These are phyloP conservation scores for Galbula dea DNA, from an alignment of 2,113 vertebrate species.

Conservation along the genomic window DNA sequence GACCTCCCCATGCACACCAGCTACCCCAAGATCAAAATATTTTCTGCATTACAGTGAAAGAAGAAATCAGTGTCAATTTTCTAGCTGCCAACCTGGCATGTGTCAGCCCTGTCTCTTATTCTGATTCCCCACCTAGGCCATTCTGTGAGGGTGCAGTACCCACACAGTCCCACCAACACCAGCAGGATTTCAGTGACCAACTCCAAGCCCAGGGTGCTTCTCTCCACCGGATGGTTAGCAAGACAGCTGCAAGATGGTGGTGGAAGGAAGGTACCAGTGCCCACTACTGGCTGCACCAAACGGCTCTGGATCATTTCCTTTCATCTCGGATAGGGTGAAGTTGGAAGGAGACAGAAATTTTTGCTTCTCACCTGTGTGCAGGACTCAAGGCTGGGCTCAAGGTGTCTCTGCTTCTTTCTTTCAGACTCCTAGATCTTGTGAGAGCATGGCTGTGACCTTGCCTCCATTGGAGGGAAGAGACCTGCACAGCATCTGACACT, in stretches of 20 bases:
- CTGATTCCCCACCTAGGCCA: too few relatives aligned
- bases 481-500: not conserved
- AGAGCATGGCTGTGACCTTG: not conserved
- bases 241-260: not conserved
- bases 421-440: not conserved
- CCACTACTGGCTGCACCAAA: not conserved
- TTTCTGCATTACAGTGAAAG: not conserved
- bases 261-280: not conserved
- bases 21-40: not conserved
- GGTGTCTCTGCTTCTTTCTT: not conserved
- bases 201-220: not conserved
- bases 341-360: not conserved
- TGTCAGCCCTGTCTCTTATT: not conserved
- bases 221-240: too few relatives aligned
- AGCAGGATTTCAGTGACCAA: not conserved
- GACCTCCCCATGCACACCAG: rapidly evolving
- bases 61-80: not conserved
- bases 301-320: not conserved
- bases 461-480: not conserved
- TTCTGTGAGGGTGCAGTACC: not conserved
- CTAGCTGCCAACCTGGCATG: not conserved
- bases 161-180: not conserved
- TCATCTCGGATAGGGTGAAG: not conserved
- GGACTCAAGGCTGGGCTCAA: not conserved
- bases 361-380: not conserved